These are phyloP conservation scores for Drosophila malerkotliana DNA, from an alignment of 1,140 invertebrate genomes.

Conservation along the genomic window DNA sequence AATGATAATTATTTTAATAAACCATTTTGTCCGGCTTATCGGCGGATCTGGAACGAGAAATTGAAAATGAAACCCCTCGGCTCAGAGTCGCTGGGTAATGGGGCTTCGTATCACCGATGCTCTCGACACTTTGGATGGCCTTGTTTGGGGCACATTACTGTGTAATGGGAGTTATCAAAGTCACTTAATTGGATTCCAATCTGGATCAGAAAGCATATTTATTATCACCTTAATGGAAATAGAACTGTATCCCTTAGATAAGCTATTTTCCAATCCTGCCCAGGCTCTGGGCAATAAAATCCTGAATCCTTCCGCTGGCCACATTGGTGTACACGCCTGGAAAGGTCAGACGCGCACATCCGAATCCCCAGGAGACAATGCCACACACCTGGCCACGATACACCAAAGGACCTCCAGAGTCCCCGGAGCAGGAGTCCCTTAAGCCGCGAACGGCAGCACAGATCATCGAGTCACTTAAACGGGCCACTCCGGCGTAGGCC, in stretches of 20 bases:
- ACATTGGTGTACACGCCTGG: slow-evolving; percentile 93
- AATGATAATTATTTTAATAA: slow-evolving; percentile 77
- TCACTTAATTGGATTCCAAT: not conserved
- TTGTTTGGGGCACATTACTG: slow-evolving; percentile 1
- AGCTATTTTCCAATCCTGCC: slow-evolving; percentile 3
- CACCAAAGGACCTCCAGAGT: slow-evolving; percentile 88
- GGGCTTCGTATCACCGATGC: slow-evolving; percentile 6
- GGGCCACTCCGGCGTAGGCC: slow-evolving; percentile 57
- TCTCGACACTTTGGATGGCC: slow-evolving; percentile 5
- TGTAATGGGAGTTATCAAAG: not conserved
- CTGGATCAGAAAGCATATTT: not conserved
- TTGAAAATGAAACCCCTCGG: slow-evolving; percentile 29
- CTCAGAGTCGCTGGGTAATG: slow-evolving; percentile 19
- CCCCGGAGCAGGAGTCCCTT: slow-evolving; percentile 86
- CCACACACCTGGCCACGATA: slow-evolving; percentile 85
- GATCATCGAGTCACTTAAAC: slow-evolving; percentile 71
- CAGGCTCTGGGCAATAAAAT: slow-evolving; percentile 57
- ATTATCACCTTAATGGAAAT: not conserved
- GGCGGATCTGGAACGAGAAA: slow-evolving; percentile 18
- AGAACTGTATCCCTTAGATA: too few relatives aligned
- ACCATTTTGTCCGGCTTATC: slow-evolving; percentile 64
- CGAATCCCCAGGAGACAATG: slow-evolving; percentile 86
- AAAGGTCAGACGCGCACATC: slow-evolving; percentile 87
- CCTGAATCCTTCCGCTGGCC: slow-evolving; percentile 79
- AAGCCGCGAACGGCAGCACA: slow-evolving; percentile 69